Conservation (phyloP, 2,797 vertebrate genomes). For the Esox lucius region DNA sequence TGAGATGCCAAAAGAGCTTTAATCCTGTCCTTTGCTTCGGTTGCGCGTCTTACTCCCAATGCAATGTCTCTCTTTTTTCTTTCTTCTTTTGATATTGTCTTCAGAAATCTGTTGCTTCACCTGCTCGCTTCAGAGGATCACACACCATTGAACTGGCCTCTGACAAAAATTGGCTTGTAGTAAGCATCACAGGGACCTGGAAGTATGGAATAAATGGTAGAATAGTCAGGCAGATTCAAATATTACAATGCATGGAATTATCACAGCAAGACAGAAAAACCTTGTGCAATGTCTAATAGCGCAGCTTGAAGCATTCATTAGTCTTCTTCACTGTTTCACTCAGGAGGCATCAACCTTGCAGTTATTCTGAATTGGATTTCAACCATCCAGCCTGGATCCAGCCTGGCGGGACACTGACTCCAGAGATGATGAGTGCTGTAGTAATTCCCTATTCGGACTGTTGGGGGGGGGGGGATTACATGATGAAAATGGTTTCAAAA, state of each 20-base stretch:
- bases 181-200: constrained; percentile 4
- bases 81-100: constrained; percentile 3
- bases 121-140: too few relatives aligned
- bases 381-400: neutral
- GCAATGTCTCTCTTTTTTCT: neutral
- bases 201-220: constrained; percentile 7
- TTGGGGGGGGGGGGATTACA: constrained; percentile 31
- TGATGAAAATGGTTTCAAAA: constrained; percentile 44
- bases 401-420: neutral
- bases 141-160: constrained; percentile 11
- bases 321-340: too few relatives aligned
- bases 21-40: neutral
- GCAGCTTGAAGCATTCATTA: too few relatives aligned
- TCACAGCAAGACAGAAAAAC: too few relatives aligned
- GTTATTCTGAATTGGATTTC: neutral
- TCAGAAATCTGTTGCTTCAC: constrained; percentile 24
- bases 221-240: neutral
- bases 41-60: constrained; percentile 4
- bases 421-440: neutral
- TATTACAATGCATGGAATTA: neutral
- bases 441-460: constrained; percentile 42
- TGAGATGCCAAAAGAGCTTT: neutral
- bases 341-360: neutral
- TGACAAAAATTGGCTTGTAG: constrained; percentile 10
- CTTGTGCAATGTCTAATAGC: too few relatives aligned